Evolutionary conservation across 1,140 invertebrate genomes (phyloP).

Genomic region (Thalassaphorura encarpata): DNA sequence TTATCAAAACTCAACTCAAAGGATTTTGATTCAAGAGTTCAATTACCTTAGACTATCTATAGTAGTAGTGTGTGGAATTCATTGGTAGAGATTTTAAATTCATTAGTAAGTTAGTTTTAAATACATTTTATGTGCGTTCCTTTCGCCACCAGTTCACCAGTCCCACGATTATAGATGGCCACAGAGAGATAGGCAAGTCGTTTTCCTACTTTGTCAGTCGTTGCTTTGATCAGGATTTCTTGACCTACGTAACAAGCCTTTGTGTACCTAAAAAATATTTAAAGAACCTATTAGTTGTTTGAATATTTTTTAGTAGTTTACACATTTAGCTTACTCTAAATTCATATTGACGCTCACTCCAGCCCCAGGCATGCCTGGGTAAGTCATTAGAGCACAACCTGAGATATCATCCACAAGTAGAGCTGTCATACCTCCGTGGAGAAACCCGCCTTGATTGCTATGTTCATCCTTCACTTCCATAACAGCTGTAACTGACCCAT

Average conservation of each 20-base stretch:
- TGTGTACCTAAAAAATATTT: slow-evolving; percentile 42
- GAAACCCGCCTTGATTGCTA: slow-evolving; percentile 48
- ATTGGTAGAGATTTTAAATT: too few species aligned
- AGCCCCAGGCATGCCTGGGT: slow-evolving; percentile 37
- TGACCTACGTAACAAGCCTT: slow-evolving; percentile 64
- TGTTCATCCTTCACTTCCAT: slow-evolving; percentile 66
- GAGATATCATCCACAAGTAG: slow-evolving; percentile 73
- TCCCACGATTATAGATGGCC: slow-evolving; percentile 45
- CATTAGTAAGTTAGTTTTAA: too few species aligned
- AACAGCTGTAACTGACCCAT: slow-evolving; percentile 60
- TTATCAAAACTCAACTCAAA: too few species aligned
- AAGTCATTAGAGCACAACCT: slow-evolving; percentile 62
- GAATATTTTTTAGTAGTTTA: neutral
- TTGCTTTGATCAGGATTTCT: slow-evolving; percentile 62
- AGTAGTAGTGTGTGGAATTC: too few species aligned
- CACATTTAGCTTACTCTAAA: slow-evolving; percentile 50
- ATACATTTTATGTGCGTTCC: neutral
- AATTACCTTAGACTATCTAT: too few species aligned
- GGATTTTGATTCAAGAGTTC: too few species aligned
- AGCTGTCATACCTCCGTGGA: slow-evolving; percentile 76
- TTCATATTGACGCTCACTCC: slow-evolving; percentile 65
- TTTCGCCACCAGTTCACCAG: neutral
- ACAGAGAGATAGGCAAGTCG: slow-evolving; percentile 69
- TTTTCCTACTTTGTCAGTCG: slow-evolving; percentile 61
- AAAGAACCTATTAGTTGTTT: neutral